Percentiles rank a stretch among this genome's conserved stretches.
phyloP scores from a whole-genome alignment of 2,113 vertebrate genomes.

The Castor canadensis region DNA sequence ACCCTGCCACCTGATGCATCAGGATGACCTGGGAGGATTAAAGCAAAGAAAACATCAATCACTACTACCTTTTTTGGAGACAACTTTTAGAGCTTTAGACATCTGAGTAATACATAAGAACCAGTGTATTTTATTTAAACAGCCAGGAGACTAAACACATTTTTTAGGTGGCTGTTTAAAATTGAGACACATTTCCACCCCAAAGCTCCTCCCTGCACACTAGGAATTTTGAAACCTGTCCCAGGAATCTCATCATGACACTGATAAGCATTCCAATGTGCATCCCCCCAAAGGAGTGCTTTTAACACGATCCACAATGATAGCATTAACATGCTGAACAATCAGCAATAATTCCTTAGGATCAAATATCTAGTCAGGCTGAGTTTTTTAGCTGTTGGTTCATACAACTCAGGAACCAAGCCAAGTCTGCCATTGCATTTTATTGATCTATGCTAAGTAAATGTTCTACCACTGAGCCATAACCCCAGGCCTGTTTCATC shows the following conservation, averaged over 20 bases:
- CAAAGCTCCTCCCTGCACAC: rapidly evolving
- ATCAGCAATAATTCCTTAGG: background rate
- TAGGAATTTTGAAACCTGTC: background rate
- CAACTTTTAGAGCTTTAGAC: background rate
- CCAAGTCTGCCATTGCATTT: background rate
- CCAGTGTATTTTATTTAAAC: background rate
- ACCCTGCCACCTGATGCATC: background rate
- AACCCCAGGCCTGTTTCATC: too few relatives aligned
- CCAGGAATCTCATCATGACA: background rate
- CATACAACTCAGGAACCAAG: background rate
- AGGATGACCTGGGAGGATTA: background rate
- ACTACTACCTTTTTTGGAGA: background rate
- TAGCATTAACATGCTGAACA: background rate
- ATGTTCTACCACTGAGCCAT: too few relatives aligned
- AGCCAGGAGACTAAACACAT: background rate
- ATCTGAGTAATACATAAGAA: background rate
- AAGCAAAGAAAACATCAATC: background rate
- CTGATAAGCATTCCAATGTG: background rate
- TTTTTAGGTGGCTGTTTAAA: background rate
- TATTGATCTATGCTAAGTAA: too few relatives aligned
- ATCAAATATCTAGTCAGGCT: background rate
- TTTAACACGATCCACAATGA: background rate
- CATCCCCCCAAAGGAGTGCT: background rate
- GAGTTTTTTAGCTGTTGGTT: background rate
- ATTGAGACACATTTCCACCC: background rate